Conservation (phyloP, 2,113 vertebrate genomes). For the Myiozetetes cayanensis region DNA sequence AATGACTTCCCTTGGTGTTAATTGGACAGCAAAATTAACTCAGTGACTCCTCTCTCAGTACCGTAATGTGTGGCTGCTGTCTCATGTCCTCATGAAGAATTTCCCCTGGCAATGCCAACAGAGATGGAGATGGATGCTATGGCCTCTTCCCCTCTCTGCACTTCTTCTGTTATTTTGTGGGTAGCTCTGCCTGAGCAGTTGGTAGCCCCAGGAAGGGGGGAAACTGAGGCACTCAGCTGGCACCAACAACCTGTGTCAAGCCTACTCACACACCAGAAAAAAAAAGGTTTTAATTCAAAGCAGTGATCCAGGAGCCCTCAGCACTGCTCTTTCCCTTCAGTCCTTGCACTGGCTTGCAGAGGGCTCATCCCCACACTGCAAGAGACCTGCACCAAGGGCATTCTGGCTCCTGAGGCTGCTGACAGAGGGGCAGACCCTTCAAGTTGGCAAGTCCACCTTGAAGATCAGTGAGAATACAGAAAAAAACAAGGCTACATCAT, state of each 20-base stretch:
- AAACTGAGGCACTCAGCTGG: background rate
- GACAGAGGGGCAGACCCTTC: background rate
- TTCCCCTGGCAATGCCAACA: background rate
- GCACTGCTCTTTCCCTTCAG: background rate
- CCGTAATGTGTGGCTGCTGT: accelerated
- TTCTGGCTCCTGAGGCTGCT: background rate
- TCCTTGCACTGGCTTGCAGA: background rate
- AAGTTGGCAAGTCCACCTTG: background rate
- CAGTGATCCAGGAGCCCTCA: background rate
- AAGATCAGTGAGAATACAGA: background rate
- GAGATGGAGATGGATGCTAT: background rate
- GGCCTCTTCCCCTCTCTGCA: background rate
- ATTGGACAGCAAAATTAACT: background rate
- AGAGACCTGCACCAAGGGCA: background rate
- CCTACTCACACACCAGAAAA: background rate
- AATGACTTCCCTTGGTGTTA: background rate
- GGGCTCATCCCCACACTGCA: accelerated
- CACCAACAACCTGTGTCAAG: background rate
- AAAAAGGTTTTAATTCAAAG: background rate
- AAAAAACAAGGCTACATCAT: background rate
- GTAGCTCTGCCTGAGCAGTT: background rate
- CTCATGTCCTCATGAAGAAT: background rate
- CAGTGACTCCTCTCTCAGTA: background rate
- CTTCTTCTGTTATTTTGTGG: background rate
- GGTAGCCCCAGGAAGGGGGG: accelerated